Evolutionary conservation across 2,888 invertebrate genomes (phyloP).

Genomic region (Polyploca ridens): DNA sequence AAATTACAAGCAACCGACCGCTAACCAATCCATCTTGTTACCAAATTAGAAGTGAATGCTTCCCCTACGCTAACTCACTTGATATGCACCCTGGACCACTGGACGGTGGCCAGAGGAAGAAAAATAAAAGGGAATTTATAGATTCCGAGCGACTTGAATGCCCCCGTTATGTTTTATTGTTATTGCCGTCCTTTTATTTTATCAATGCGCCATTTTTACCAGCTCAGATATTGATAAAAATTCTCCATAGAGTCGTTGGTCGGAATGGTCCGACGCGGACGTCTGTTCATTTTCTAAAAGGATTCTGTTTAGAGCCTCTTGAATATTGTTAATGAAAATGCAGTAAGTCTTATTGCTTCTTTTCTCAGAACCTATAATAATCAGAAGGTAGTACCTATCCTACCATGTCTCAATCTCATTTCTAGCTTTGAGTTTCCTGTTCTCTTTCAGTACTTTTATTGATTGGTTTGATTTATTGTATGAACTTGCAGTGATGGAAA

Average conservation of each 20-base stretch:
- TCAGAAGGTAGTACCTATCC: too few species aligned
- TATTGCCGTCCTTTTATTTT: conserved; percentile 68
- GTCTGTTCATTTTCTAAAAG: not conserved
- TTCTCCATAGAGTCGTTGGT: conserved; percentile 32
- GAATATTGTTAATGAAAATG: too few species aligned
- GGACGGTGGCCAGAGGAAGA: conserved; percentile 53
- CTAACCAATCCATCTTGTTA: conserved; percentile 66
- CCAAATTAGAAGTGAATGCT: conserved; percentile 51
- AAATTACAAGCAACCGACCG: conserved; percentile 52
- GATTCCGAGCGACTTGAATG: conserved; percentile 31
- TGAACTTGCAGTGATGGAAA: too few species aligned
- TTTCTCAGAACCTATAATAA: too few species aligned
- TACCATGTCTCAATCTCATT: too few species aligned
- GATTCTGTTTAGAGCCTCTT: not conserved
- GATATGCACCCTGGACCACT: conserved; percentile 63
- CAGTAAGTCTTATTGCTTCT: too few species aligned
- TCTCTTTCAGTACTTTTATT: too few species aligned
- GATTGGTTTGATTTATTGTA: too few species aligned
- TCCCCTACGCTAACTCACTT: conserved; percentile 37
- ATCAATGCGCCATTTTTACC: conserved; percentile 56
- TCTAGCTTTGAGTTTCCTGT: too few species aligned
- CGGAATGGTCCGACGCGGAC: not conserved
- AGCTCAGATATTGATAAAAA: conserved; percentile 53
- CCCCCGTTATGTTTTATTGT: conserved; percentile 77
- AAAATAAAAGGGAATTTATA: conserved; percentile 68